These are phyloP conservation scores for Gorsachius goisagi DNA, from an alignment of 2,113 vertebrate species.

Conservation along the genomic window DNA sequence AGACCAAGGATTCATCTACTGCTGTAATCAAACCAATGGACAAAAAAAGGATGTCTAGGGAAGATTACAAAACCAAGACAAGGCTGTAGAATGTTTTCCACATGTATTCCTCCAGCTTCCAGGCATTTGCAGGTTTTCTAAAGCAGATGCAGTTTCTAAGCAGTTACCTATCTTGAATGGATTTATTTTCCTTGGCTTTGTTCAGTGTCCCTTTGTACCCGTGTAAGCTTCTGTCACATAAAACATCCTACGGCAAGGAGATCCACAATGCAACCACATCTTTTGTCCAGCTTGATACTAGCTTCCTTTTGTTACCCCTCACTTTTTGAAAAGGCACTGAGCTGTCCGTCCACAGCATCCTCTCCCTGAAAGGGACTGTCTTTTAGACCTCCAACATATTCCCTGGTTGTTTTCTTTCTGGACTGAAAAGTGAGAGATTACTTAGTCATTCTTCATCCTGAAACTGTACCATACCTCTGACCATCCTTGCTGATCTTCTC, in stretches of 20 bases:
- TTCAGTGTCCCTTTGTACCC: not conserved
- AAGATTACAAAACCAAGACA: not conserved
- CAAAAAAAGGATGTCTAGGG: not conserved
- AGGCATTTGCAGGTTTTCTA: not conserved
- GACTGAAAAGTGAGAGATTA: not conserved
- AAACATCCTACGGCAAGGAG: not conserved
- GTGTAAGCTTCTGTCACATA: not conserved
- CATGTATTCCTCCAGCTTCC: not conserved
- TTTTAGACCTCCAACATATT: not conserved
- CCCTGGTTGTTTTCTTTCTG: not conserved
- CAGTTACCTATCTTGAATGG: not conserved
- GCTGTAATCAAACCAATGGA: not conserved
- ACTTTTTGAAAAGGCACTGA: not conserved
- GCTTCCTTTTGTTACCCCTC: not conserved
- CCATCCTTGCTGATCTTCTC: not conserved
- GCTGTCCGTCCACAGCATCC: not conserved
- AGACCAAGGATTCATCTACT: not conserved
- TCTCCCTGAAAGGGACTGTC: not conserved
- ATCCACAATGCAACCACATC: accelerated
- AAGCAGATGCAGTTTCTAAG: not conserved
- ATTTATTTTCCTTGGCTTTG: not conserved
- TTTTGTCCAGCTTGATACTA: not conserved
- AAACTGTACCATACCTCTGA: not conserved
- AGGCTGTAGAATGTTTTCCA: not conserved
- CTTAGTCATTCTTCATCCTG: not conserved